phyloP scores from a whole-genome alignment of 2,113 vertebrate species.

The Morone chrysops region DNA sequence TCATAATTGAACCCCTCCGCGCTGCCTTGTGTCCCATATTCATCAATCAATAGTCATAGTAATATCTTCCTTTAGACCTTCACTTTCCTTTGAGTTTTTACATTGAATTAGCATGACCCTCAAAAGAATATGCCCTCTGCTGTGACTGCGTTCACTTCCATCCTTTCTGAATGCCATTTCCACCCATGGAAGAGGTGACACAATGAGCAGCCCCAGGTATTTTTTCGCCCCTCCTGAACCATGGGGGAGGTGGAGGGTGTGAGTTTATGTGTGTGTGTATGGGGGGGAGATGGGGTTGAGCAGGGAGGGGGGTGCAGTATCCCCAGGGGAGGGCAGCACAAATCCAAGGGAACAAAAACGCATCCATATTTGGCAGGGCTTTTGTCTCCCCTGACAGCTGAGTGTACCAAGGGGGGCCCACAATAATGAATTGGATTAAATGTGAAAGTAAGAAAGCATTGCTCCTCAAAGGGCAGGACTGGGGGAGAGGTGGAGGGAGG shows the following conservation, averaged over 20 bases:
- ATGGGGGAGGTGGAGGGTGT: conserved; percentile 8
- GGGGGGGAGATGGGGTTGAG: conserved; percentile 13
- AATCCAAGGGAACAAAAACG: conserved; percentile 81
- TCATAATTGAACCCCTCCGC: neutral
- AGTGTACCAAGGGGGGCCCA: conserved; percentile 66
- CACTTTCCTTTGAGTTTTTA: conserved; percentile 25
- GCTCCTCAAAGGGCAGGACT: conserved; percentile 67
- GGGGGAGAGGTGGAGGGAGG: neutral
- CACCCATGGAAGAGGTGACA: conserved; percentile 71
- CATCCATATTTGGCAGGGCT: conserved; percentile 83
- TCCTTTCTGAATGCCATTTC: conserved; percentile 63
- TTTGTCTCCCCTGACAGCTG: conserved; percentile 82
- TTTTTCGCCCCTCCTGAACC: conserved; percentile 52
- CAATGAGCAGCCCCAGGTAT: conserved; percentile 79
- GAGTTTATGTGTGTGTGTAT: conserved; percentile 19
- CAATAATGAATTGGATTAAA: conserved; percentile 85
- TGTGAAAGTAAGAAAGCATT: conserved; percentile 76
- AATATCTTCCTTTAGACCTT: conserved; percentile 39
- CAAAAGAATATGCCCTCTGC: conserved; percentile 60
- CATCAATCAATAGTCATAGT: conserved; percentile 59
- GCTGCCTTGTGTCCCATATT: conserved; percentile 27
- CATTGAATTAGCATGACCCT: conserved; percentile 67
- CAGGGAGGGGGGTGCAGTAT: conserved; percentile 37
- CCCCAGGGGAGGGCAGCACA: conserved; percentile 79
- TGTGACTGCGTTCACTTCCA: conserved; percentile 44